Conservation (phyloP, 2,888 invertebrate genomes). For the Drosophila demipolita region DNA sequence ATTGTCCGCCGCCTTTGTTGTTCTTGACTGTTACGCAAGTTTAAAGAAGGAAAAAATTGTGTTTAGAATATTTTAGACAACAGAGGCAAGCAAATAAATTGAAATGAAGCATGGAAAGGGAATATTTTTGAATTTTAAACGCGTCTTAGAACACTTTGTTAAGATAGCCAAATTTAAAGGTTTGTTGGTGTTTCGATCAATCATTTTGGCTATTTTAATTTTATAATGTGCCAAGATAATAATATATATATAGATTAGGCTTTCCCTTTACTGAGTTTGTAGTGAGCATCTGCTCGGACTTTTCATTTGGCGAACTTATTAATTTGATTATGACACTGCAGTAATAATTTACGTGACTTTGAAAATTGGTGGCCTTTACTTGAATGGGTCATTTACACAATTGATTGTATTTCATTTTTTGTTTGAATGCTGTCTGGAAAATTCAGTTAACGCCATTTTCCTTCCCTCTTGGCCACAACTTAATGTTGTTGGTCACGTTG, state of each 20-base stretch:
- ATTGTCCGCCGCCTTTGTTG: constrained; percentile 8
- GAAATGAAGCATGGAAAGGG: neutral
- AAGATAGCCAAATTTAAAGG: neutral
- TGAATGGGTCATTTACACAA: constrained; percentile 29
- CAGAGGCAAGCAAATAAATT: neutral
- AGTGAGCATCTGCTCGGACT: constrained; percentile 13
- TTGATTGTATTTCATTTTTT: constrained; percentile 21
- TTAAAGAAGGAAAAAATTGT: neutral
- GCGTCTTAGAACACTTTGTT: neutral
- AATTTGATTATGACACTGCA: constrained; percentile 54
- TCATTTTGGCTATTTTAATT: constrained; percentile 34
- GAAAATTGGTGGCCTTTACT: constrained; percentile 56
- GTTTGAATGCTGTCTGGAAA: constrained; percentile 43
- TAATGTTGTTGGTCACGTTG: constrained; percentile 34
- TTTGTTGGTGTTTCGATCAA: constrained; percentile 20
- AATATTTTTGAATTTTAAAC: neutral
- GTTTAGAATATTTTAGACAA: neutral
- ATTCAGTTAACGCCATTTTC: constrained; percentile 50
- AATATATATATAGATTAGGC: neutral
- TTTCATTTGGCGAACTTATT: constrained; percentile 52
- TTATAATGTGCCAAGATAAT: constrained; percentile 27
- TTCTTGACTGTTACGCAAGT: neutral
- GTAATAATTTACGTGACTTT: too few species aligned
- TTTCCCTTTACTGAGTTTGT: neutral
- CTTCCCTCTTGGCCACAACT: constrained; percentile 40